phyloP scores from a whole-genome alignment of 1,140 invertebrate genomes.

The Pygmarrhopalites habei region DNA sequence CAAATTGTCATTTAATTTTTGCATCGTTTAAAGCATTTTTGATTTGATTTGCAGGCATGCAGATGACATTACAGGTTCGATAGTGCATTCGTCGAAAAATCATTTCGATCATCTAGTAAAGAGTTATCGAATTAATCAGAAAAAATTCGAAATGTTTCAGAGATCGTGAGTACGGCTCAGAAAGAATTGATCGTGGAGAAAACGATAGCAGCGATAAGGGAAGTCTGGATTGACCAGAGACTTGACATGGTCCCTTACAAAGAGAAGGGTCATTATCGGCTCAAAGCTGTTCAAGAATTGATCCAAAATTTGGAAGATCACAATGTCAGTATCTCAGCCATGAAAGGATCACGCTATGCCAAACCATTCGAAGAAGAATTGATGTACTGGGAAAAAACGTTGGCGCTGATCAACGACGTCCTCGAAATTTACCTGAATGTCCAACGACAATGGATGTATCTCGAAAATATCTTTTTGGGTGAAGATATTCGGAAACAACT shows the following conservation, averaged over 20 bases:
- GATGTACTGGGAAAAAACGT: slow-evolving; percentile 70
- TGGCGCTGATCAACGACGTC: slow-evolving; percentile 68
- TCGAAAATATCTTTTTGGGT: slow-evolving; percentile 72
- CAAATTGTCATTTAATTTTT: no score
- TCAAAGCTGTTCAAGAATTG: slow-evolving; percentile 63
- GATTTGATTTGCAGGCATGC: slow-evolving; percentile 44
- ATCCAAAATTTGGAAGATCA: slow-evolving; percentile 65
- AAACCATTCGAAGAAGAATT: slow-evolving; percentile 72
- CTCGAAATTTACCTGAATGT: slow-evolving; percentile 66
- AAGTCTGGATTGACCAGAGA: slow-evolving; percentile 60
- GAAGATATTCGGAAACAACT: slow-evolving; percentile 78
- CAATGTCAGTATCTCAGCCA: slow-evolving; percentile 63
- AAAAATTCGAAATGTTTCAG: no score
- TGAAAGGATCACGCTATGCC: slow-evolving; percentile 78
- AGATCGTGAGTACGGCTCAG: slow-evolving; percentile 72
- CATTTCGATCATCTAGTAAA: no score
- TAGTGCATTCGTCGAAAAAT: no score
- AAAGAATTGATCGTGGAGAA: slow-evolving; percentile 76
- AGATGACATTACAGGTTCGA: slow-evolving; percentile 70
- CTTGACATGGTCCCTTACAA: slow-evolving; percentile 64
- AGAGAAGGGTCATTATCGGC: slow-evolving; percentile 54
- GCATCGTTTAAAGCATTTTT: neutral
- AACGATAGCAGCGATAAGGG: slow-evolving; percentile 59
- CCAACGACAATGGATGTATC: slow-evolving; percentile 71
- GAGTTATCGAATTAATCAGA: no score